phyloP scores from a whole-genome alignment of 2,888 invertebrate genomes.

The Caenorhabditis zanzibari region DNA sequence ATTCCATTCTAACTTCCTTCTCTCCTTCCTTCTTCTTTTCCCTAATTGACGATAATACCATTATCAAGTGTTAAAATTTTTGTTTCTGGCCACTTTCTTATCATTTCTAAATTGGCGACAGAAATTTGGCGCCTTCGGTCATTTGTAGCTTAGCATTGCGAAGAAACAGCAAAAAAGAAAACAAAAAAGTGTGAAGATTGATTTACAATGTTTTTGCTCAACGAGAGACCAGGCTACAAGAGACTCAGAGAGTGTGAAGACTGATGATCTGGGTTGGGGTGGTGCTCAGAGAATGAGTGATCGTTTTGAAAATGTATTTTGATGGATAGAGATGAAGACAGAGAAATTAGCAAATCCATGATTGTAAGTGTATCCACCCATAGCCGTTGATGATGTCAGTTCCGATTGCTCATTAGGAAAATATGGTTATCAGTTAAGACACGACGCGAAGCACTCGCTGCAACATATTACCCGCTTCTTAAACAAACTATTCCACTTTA shows the following conservation, averaged over 20 bases:
- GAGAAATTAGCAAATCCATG: not conserved
- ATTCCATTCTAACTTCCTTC: not conserved
- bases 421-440: constrained; percentile 42
- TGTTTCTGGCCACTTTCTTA: constrained; percentile 40
- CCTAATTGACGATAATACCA: constrained; percentile 25
- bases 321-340: not conserved
- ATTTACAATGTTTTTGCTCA: constrained; percentile 38
- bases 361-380: not conserved
- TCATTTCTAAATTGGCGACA: constrained; percentile 10
- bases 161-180: constrained; percentile 1
- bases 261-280: constrained; percentile 32
- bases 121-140: constrained; percentile 19
- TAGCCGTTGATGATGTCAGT: constrained; percentile 44
- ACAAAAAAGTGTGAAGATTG: constrained; percentile 43
- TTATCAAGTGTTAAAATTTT: constrained; percentile 55
- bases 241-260: constrained; percentile 38
- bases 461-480: constrained; percentile 49
- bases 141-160: constrained; percentile 32
- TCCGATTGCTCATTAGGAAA: constrained; percentile 48
- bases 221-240: constrained; percentile 1
- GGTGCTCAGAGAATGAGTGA: constrained; percentile 40
- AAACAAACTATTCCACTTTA: constrained; percentile 57
- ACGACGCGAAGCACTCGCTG: constrained; percentile 31
- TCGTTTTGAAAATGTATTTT: constrained; percentile 43
- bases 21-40: constrained; percentile 5